Base-by-base conservation (phyloP, 1,140 invertebrate genomes). In the Drosophila santomea region DNA sequence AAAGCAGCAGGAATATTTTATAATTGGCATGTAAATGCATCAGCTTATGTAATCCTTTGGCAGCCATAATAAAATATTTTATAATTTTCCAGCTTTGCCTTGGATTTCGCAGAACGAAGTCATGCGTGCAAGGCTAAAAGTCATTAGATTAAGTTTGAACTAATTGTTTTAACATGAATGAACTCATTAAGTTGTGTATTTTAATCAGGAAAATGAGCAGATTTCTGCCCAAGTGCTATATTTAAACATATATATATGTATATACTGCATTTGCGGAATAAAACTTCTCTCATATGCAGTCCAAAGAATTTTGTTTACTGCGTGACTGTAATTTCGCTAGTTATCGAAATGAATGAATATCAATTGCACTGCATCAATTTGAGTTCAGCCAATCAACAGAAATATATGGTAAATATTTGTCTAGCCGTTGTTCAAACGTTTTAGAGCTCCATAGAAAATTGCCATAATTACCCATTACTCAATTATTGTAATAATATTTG, bases 11-110 rank as follows among this genome's bases (percentile, higher is more conserved):
- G 56, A 73, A 74, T 68, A 51, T 55, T 74, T 83, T 83, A 74
- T 82, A 79, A 83, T 79, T 82, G 54, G 44, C 74, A 82, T 68
- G 79, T 71, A 82, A 82, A 78, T 77, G 78, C 45, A 43, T 58
- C 32, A 66, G 38, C 61, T 67, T 36, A 36, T 39, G 28, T 43
- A 68, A 68, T 68, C 64, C 64, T 14, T 36, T 23, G n/a, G 36
- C 45, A 28, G 47, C 15, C n/a, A 44, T 67, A 67, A 67, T 67
- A 20, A 43, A 68, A 68, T 20, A 36, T 44, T 67, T 44, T 43
- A 45, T 12, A 20, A n/a, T n/a, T 36, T 25, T 17, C 20, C n/a
- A 4, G 17, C 54, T 43, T 41, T 35, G 36, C 59, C 45, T 50
- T 52, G 64, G 64, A 12, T 35, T 64, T 17, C 20, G n/a, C 32